These are phyloP conservation scores for Poeciliopsis paucimaculata DNA, from an alignment of 2,797 vertebrate genomes.

Conservation along the genomic window DNA sequence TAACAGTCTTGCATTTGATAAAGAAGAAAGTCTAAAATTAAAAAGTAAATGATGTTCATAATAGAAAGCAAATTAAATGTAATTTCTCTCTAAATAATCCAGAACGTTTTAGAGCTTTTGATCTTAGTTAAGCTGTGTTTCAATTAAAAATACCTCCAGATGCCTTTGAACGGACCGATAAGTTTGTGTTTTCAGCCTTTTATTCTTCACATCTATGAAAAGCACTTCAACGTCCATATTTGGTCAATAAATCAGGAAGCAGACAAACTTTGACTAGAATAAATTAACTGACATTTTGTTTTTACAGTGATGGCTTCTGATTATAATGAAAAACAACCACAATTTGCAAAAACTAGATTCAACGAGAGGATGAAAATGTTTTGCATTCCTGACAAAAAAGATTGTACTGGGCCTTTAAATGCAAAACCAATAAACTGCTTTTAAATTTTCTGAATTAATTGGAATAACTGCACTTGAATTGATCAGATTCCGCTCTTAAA, in stretches of 20 bases:
- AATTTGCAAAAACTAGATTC: background rate
- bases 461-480: background rate
- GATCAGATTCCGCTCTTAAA: background rate
- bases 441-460: background rate
- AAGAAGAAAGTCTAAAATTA: background rate
- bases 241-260: constrained; percentile 14
- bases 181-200: background rate
- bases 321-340: background rate
- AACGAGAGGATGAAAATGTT: background rate
- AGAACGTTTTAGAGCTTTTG: background rate
- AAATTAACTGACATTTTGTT: background rate
- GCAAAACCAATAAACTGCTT: background rate
- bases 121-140: background rate
- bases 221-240: constrained; percentile 34
- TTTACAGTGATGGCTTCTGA: background rate
- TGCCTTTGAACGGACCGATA: background rate
- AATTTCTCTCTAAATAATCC: background rate
- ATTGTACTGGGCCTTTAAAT: background rate
- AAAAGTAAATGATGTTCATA: background rate
- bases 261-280: background rate
- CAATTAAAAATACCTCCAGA: background rate
- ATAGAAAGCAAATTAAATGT: background rate
- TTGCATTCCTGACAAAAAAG: background rate
- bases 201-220: constrained; percentile 7
- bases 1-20: background rate